phyloP scores from a whole-genome alignment of 2,797 vertebrate genomes.

The Sciurus vulgaris region DNA sequence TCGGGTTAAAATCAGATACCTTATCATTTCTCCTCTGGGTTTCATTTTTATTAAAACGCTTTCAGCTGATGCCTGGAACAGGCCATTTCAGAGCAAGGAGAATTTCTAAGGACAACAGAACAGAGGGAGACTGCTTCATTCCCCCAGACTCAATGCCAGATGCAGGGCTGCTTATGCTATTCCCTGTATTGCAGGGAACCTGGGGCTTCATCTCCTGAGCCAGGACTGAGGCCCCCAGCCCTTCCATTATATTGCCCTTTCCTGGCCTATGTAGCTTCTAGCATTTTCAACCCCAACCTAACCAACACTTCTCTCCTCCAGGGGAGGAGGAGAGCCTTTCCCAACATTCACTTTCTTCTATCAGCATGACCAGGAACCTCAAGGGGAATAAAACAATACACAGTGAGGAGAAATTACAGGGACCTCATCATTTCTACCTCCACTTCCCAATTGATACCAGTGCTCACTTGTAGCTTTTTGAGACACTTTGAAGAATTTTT shows the following conservation, averaged over 20 bases:
- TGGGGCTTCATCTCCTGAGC: background rate
- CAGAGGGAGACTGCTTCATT: background rate
- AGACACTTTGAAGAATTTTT: constrained; percentile 7
- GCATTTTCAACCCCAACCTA: background rate
- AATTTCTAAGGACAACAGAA: constrained; percentile 55
- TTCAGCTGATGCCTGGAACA: constrained; percentile 62
- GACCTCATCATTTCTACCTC: constrained; percentile 3
- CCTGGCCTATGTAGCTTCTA: background rate
- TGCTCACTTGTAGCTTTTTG: background rate
- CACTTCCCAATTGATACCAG: constrained; percentile 6
- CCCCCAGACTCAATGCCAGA: background rate
- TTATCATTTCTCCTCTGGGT: constrained; percentile 72
- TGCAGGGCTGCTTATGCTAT: background rate
- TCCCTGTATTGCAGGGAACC: background rate
- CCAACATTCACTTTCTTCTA: background rate
- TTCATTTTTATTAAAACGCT: constrained; percentile 77
- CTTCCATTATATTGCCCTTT: background rate
- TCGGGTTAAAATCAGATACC: constrained; percentile 79
- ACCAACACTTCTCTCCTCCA: background rate
- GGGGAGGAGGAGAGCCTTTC: background rate
- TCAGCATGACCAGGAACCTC: background rate
- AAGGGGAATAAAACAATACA: background rate
- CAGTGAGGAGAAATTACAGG: background rate
- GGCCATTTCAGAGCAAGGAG: background rate
- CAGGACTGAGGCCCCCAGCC: background rate